Evolutionary conservation across 2,797 vertebrate genomes (phyloP).

Genomic region (Thamnophis elegans): DNA sequence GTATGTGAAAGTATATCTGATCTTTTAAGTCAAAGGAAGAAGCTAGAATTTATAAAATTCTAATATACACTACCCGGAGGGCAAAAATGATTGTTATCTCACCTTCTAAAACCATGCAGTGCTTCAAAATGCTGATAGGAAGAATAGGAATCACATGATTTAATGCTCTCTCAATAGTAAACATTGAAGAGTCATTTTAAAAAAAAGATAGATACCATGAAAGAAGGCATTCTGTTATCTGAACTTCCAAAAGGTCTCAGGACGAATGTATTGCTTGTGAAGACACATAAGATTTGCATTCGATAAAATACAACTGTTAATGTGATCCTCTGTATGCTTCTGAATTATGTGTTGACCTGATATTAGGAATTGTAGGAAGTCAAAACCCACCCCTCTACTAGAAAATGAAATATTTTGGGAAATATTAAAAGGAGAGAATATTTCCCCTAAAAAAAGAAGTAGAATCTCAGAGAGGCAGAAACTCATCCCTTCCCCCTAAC

Average conservation of each 20-base stretch:
- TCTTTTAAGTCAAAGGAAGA: not conserved
- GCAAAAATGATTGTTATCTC: not conserved
- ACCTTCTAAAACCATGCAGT: not conserved
- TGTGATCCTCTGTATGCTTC: not conserved
- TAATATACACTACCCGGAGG: not conserved
- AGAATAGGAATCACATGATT: not conserved
- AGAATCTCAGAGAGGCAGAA: no score
- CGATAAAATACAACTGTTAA: not conserved
- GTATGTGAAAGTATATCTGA: not conserved
- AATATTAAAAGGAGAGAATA: no score
- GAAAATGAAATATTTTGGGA: no score
- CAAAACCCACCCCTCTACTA: no score
- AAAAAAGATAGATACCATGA: not conserved
- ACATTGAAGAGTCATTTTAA: not conserved
- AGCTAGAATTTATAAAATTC: not conserved
- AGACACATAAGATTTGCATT: not conserved
- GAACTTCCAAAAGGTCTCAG: not conserved
- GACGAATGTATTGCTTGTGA: not conserved
- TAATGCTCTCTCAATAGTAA: not conserved
- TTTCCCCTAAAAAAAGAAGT: no score
- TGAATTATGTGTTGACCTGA: not conserved
- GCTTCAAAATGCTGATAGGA: not conserved
- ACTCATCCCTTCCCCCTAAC: no score
- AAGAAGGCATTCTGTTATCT: not conserved
- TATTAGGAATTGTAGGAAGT: not conserved